A percentile compares a stretch with the other conserved stretches of the same genome.
These are phyloP conservation scores for Taxidea taxus DNA, from an alignment of 2,113 vertebrate genomes.

Conservation along the genomic window DNA sequence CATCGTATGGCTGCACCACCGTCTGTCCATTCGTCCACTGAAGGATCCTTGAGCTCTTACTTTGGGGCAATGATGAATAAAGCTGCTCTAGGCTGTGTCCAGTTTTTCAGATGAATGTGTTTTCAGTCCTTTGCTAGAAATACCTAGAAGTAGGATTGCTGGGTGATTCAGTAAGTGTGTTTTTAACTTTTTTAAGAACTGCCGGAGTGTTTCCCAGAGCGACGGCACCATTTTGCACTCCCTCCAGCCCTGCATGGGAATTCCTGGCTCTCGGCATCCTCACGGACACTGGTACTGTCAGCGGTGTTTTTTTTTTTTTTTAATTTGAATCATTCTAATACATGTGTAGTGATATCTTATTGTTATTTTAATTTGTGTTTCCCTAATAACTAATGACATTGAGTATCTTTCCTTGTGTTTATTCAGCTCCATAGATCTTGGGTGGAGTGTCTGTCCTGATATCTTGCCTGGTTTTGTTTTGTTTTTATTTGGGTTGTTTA, in stretches of 20 bases:
- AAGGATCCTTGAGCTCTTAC: not conserved
- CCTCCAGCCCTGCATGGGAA: not conserved
- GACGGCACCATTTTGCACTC: not conserved
- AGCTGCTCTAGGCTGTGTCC: not conserved
- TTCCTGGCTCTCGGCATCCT: not conserved
- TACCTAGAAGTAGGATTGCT: not conserved
- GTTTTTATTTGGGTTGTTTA: not conserved
- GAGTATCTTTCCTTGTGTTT: not conserved
- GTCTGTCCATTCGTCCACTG: not conserved
- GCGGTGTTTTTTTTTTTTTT: not conserved
- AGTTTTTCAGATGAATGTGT: not conserved
- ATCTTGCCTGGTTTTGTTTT: not conserved
- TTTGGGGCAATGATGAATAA: not conserved
- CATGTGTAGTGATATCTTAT: not conserved
- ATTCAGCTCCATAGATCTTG: not conserved
- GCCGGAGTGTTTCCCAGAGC: not conserved
- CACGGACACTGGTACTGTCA: not conserved
- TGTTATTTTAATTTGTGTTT: not conserved
- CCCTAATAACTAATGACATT: not conserved
- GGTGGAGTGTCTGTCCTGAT: not conserved
- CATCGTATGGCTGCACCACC: accelerated
- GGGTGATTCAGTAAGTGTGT: not conserved
- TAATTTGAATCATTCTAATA: not conserved
- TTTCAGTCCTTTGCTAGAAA: not conserved
- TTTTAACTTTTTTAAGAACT: not conserved